These are phyloP conservation scores for Chrysomallon squamiferum DNA, from an alignment of 1,140 invertebrate species.

Conservation along the genomic window DNA sequence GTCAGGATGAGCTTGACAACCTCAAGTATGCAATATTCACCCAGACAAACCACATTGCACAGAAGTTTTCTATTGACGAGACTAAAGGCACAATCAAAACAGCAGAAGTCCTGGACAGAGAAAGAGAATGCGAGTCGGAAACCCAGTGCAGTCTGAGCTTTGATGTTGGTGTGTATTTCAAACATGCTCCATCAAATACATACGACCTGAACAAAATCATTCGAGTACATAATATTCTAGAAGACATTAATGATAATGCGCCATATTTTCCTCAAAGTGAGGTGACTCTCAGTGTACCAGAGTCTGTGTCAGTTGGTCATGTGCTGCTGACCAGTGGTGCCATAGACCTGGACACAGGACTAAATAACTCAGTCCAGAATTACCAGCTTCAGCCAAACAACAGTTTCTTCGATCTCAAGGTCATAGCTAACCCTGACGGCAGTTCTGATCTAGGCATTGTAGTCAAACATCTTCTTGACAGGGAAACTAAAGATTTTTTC, in stretches of 20 bases:
- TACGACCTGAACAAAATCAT: constrained; percentile 51
- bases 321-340: constrained; percentile 72
- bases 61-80: constrained; percentile 47
- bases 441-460: constrained; percentile 43
- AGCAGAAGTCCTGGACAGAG: constrained; percentile 39
- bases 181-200: constrained; percentile 16
- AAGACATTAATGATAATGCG: constrained; percentile 92
- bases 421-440: constrained; percentile 35
- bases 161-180: constrained; percentile 44
- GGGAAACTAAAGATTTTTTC: constrained; percentile 90
- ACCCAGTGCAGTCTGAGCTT: constrained; percentile 38
- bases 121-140: constrained; percentile 34
- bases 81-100: constrained; percentile 45
- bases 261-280: constrained; percentile 73
- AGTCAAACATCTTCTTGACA: constrained; percentile 71
- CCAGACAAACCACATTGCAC: constrained; percentile 21
- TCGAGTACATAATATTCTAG: constrained; percentile 45
- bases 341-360: constrained; percentile 69
- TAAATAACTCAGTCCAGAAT: constrained; percentile 58
- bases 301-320: constrained; percentile 65
- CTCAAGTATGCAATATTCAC: constrained; percentile 51
- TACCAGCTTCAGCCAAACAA: constrained; percentile 49
- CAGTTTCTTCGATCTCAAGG: constrained; percentile 45
- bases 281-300: constrained; percentile 41
- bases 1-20: constrained; percentile 34